A percentile compares a stretch with the other conserved stretches of the same genome.
Evolutionary conservation across 2,888 invertebrate species (phyloP).

Genomic region (Drosophila neonasuta): DNA sequence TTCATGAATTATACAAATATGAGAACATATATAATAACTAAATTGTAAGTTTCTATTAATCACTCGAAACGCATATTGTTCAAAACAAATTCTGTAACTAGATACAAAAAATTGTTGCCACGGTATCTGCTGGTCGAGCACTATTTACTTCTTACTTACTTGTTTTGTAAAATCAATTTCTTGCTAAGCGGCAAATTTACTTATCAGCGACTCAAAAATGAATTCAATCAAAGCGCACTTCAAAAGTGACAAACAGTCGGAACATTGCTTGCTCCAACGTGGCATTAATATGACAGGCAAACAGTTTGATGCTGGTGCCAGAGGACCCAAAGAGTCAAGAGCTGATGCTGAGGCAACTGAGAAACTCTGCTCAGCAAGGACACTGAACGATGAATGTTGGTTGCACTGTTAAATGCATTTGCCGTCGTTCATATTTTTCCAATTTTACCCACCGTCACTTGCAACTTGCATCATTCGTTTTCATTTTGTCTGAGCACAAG

Average conservation of each 20-base stretch:
- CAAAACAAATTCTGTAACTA: neutral
- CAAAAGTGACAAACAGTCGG: slow-evolving; percentile 45
- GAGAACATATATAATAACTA: no score
- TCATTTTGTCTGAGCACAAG: slow-evolving; percentile 46
- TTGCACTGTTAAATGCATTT: slow-evolving; percentile 45
- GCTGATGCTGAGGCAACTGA: no score
- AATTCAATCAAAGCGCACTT: slow-evolving; percentile 47
- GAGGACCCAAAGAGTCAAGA: slow-evolving; percentile 10
- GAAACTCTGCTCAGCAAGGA: neutral
- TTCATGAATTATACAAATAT: no score
- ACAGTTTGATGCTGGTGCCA: slow-evolving; percentile 25
- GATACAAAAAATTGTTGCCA: neutral
- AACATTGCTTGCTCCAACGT: slow-evolving; percentile 25
- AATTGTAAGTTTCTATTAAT: no score
- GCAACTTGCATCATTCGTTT: slow-evolving; percentile 58
- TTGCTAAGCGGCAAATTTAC: slow-evolving; percentile 44
- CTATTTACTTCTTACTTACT: neutral
- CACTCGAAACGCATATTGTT: neutral
- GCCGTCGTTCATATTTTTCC: slow-evolving; percentile 51
- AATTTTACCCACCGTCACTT: slow-evolving; percentile 45
- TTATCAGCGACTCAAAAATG: slow-evolving; percentile 39
- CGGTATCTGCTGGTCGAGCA: neutral
- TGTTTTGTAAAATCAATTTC: slow-evolving; percentile 39
- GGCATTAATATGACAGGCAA: slow-evolving; percentile 56
- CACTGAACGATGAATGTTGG: slow-evolving; percentile 20